A percentile compares a stretch with the other conserved stretches of the same genome.
Conservation (phyloP, 2,797 vertebrate genomes). For the Platyrinchus mystaceus region DNA sequence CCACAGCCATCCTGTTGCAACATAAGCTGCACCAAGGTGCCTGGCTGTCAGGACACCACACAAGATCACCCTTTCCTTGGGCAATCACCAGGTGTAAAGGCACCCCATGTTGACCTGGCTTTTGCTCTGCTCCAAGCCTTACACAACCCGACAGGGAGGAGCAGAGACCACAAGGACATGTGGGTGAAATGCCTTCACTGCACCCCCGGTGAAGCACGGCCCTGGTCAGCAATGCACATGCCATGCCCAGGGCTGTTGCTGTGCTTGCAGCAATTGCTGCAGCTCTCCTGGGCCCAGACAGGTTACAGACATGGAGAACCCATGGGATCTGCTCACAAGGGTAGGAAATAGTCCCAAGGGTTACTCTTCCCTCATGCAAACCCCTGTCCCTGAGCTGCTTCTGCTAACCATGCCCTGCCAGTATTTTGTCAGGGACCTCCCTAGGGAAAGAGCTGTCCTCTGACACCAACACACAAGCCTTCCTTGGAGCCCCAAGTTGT, state of each 20-base stretch:
- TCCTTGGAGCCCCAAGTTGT: not conserved
- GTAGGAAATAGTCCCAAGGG: not conserved
- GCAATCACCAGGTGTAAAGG: not conserved
- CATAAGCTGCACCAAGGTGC: not conserved
- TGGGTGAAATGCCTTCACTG: not conserved
- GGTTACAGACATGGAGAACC: not conserved
- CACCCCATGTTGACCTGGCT: not conserved
- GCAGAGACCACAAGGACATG: rapidly evolving
- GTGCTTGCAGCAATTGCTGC: not conserved
- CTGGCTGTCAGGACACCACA: not conserved
- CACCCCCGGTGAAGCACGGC: rapidly evolving
- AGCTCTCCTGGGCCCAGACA: not conserved
- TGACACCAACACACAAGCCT: not conserved
- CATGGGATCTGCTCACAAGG: not conserved
- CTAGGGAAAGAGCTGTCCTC: not conserved
- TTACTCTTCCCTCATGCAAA: not conserved
- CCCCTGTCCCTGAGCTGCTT: not conserved
- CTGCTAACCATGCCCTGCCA: not conserved
- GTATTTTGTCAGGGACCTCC: not conserved
- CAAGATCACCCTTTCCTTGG: not conserved
- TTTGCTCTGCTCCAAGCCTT: not conserved
- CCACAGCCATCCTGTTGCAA: rapidly evolving
- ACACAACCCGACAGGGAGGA: not conserved
- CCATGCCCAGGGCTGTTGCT: not conserved
- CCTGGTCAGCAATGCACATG: not conserved